phyloP scores from a whole-genome alignment of 92 coral and sea anemone genomes.

The Umimayanthus chanpuru region DNA sequence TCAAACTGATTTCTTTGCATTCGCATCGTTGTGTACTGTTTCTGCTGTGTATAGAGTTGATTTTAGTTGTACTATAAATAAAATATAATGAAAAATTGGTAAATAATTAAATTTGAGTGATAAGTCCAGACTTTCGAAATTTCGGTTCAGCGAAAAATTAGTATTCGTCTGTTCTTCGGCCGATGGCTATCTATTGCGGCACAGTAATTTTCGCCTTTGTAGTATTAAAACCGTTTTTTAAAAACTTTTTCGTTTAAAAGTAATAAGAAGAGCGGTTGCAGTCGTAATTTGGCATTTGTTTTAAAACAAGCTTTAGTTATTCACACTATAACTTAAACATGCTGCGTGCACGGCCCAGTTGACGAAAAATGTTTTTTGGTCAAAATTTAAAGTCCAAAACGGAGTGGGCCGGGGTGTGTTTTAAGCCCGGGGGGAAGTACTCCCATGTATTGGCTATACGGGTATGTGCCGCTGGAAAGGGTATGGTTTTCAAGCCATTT shows the following conservation, averaged over 20 bases:
- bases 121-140: neutral
- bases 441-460: no score
- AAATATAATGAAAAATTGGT: neutral
- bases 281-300: neutral
- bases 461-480: no score
- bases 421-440: no score
- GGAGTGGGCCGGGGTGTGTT: no score
- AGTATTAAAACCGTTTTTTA: neutral
- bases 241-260: no score
- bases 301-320: no score
- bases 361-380: no score
- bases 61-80: neutral
- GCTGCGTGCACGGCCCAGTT: no score
- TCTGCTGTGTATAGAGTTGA: neutral
- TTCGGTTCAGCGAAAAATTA: neutral
- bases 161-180: no score
- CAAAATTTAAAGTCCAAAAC: no score
- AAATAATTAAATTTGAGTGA: neutral
- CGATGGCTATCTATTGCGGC: neutral
- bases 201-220: neutral
- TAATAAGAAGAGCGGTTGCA: neutral
- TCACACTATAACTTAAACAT: no score
- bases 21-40: neutral
- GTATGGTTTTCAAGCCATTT: no score
- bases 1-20: neutral